Evolutionary conservation across 2,113 vertebrate genomes (phyloP).

Genomic region (Megaceryle torquata): DNA sequence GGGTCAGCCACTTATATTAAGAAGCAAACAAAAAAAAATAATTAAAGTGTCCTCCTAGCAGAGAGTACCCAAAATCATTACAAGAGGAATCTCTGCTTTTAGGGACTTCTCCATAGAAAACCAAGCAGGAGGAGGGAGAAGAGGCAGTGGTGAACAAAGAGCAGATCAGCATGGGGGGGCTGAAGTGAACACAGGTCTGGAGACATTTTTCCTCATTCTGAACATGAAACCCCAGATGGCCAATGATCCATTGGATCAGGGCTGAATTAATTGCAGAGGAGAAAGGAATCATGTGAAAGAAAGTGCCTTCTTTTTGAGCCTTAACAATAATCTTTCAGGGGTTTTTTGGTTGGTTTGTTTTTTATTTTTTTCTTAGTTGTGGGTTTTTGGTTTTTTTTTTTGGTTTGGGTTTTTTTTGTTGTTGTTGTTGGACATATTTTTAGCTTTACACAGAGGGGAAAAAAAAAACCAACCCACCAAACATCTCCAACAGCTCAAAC

Average conservation of each 20-base stretch:
- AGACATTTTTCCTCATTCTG: background rate
- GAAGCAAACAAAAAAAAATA: background rate
- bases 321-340: background rate
- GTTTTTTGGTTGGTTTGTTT: background rate
- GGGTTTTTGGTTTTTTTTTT: background rate
- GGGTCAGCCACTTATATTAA: background rate
- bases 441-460: background rate
- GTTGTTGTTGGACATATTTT: background rate
- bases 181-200: background rate
- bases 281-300: background rate
- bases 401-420: background rate
- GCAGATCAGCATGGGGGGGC: background rate
- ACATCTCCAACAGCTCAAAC: background rate
- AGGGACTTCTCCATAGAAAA: background rate
- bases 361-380: no score
- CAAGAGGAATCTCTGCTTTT: background rate
- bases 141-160: background rate
- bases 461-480: background rate
- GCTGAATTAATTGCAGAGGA: background rate
- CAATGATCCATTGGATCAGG: background rate
- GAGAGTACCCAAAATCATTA: background rate
- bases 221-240: rapidly evolving
- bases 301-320: background rate
- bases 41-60: background rate
- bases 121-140: background rate